phyloP scores from a whole-genome alignment of 2,888 invertebrate species.

The Parnassius mnemosyne region DNA sequence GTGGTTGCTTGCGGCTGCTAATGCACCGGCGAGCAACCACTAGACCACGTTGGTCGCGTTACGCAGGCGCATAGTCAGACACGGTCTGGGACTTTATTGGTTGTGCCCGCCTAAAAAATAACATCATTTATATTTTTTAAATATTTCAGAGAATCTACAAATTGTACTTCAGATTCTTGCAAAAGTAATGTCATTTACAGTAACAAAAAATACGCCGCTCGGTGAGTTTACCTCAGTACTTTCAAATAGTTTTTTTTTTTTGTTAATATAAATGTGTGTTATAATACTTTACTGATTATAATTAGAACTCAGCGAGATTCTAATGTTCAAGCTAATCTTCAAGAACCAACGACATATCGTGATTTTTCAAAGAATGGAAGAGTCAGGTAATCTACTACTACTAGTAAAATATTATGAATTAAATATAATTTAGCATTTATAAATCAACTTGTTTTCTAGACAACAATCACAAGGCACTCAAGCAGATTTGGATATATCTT shows the following conservation, averaged over 20 bases:
- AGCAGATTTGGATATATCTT: constrained; percentile 46
- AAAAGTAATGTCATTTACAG: constrained; percentile 15
- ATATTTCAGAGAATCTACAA: constrained; percentile 17
- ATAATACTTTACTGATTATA: neutral
- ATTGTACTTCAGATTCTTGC: constrained; percentile 11
- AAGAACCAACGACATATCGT: constrained; percentile 14
- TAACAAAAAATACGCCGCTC: constrained; percentile 14
- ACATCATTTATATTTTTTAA: neutral
- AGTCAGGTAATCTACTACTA: constrained; percentile 9
- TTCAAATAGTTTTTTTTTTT: neutral
- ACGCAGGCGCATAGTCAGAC: no score
- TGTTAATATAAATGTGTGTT: neutral
- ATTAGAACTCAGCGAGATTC: constrained; percentile 28
- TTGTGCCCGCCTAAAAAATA: neutral
- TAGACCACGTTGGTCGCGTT: no score
- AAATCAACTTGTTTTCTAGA: constrained; percentile 35
- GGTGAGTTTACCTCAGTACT: constrained; percentile 9
- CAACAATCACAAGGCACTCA: constrained; percentile 56
- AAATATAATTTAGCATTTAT: neutral
- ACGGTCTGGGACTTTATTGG: no score
- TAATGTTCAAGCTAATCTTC: constrained; percentile 30
- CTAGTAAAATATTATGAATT: constrained; percentile 1
- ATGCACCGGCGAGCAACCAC: no score
- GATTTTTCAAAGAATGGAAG: constrained; percentile 12
- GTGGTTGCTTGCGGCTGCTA: no score